These are phyloP conservation scores for Drosophila equinoxialis DNA, from an alignment of 1,140 invertebrate species.

Conservation along the genomic window DNA sequence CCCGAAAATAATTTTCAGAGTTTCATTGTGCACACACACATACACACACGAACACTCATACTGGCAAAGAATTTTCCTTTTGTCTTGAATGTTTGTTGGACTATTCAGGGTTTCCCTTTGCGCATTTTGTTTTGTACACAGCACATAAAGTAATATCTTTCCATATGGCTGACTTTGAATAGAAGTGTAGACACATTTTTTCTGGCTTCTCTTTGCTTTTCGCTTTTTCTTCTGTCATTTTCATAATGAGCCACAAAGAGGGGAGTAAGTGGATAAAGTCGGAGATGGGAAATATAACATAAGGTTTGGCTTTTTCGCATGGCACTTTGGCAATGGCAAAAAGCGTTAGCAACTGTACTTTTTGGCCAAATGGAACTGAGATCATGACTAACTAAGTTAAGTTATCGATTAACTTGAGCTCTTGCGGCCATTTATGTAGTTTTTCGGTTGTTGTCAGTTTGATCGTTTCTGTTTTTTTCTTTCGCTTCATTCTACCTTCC, in stretches of 20 bases:
- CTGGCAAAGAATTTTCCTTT: constrained; percentile 46
- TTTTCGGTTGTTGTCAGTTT: constrained; percentile 1
- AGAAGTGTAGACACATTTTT: constrained; percentile 54
- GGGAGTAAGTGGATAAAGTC: constrained; percentile 2
- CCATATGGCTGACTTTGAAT: constrained; percentile 77
- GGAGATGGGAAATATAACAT: constrained; percentile 7
- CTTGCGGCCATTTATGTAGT: not conserved
- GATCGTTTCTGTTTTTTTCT: not conserved
- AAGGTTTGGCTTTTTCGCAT: constrained; percentile 1
- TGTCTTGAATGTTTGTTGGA: constrained; percentile 42
- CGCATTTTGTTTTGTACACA: constrained; percentile 57
- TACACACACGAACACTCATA: constrained; percentile 43
- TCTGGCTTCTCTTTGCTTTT: constrained; percentile 26
- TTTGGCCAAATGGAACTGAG: not conserved
- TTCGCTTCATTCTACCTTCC: not conserved
- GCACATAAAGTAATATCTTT: constrained; percentile 72
- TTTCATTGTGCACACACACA: constrained; percentile 43
- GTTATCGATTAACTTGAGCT: not conserved
- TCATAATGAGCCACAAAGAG: constrained; percentile 57
- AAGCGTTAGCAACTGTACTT: constrained; percentile 10
- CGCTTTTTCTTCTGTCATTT: constrained; percentile 49
- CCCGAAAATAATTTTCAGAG: constrained; percentile 37
- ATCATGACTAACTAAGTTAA: not conserved
- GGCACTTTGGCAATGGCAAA: not conserved
- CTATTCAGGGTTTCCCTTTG: constrained; percentile 36